Evolutionary conservation across 2,797 vertebrate genomes (phyloP).

Genomic region (Poeciliopsis paucimaculata): DNA sequence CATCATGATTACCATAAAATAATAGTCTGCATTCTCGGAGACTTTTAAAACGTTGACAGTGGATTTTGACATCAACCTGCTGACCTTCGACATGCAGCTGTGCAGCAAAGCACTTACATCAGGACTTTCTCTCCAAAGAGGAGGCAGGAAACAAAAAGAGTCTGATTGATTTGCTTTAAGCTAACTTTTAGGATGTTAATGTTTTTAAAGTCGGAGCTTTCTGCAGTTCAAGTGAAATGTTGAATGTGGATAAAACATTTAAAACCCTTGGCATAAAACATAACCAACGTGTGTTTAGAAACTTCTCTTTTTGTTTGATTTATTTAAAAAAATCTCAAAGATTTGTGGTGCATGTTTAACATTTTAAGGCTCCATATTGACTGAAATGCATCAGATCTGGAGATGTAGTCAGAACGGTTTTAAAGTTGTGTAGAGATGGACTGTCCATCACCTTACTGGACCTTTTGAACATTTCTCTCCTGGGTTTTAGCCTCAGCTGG

Average conservation of each 20-base stretch:
- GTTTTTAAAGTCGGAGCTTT: not conserved
- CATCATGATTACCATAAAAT: not conserved
- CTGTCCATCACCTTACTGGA: not conserved
- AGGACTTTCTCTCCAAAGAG: not conserved
- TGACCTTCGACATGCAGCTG: not conserved
- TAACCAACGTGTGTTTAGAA: not conserved
- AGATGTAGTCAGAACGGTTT: not conserved
- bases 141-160: not conserved
- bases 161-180: not conserved
- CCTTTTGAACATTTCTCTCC: not conserved
- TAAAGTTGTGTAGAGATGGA: not conserved
- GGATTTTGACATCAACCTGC: not conserved
- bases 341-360: not conserved
- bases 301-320: not conserved
- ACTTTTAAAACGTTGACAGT: not conserved
- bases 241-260: not conserved
- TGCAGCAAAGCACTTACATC: not conserved
- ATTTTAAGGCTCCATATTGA: not conserved
- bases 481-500: not conserved
- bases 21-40: not conserved
- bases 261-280: not conserved
- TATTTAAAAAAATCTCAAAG: not conserved
- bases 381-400: not conserved
- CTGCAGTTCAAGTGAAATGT: not conserved
- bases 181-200: not conserved